Percentiles rank a stretch among this genome's conserved stretches.
phyloP scores from a whole-genome alignment of 1,140 invertebrate genomes.

The Heliconius hewitsoni region DNA sequence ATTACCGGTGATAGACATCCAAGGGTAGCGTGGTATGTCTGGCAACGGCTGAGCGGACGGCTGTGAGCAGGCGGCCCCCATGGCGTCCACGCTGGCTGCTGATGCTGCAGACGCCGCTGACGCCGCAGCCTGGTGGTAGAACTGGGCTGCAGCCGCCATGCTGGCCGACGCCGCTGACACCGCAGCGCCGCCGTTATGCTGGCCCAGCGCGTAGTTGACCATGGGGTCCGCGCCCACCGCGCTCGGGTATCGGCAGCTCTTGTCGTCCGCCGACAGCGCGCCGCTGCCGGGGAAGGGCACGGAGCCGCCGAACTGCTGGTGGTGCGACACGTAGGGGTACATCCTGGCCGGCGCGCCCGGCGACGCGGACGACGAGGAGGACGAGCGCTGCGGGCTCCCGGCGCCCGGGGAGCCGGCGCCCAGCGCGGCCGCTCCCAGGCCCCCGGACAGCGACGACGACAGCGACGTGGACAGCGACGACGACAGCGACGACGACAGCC shows the following conservation, averaged over 20 bases:
- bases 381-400: conserved; percentile 80
- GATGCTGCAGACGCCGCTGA: conserved; percentile 82
- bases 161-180: conserved; percentile 87
- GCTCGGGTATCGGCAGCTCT: conserved; percentile 88
- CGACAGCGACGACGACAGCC: conserved; percentile 85
- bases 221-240: conserved; percentile 87
- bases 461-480: conserved; percentile 83
- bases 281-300: conserved; percentile 78
- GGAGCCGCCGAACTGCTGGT: conserved; percentile 81
- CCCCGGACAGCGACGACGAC: conserved; percentile 85
- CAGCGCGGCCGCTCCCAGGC: conserved; percentile 75
- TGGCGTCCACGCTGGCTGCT: conserved; percentile 79
- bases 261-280: conserved; percentile 85
- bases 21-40: conserved; percentile 95
- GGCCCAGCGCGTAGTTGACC: conserved; percentile 89
- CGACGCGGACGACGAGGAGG: conserved; percentile 74
- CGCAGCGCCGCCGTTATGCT: conserved; percentile 88
- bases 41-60: conserved; percentile 88
- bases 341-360: conserved; percentile 83
- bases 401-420: conserved; percentile 79
- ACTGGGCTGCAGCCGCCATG: conserved; percentile 91
- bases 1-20: conserved; percentile 98
- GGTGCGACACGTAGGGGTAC: conserved; percentile 86
- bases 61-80: conserved; percentile 82
- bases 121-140: conserved; percentile 91